Conservation (phyloP, 2,797 vertebrate genomes). For the Thalassophryne amazonica region DNA sequence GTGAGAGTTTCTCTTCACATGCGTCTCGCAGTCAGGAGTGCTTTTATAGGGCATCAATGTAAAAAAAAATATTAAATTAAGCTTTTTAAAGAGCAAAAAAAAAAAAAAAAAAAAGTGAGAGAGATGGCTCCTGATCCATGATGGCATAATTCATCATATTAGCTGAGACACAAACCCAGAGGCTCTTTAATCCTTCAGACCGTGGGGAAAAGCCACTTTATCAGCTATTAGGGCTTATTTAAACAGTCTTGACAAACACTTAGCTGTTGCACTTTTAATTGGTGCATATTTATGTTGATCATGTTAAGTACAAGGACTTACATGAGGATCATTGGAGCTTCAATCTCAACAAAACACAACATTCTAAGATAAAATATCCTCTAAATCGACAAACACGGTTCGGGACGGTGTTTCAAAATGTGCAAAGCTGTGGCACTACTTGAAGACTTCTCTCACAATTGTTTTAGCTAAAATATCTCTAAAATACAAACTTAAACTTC, state of each 20-base stretch:
- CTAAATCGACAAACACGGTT: too few species aligned
- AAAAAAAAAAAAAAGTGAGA: neutral
- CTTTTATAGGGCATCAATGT: neutral
- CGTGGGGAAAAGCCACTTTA: slow-evolving; percentile 8
- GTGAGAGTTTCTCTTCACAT: too few species aligned
- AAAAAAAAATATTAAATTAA: neutral
- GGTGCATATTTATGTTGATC: slow-evolving; percentile 1
- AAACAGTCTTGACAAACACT: slow-evolving; percentile 7
- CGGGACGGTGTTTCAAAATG: too few species aligned
- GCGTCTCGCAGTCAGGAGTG: neutral
- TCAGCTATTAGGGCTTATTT: slow-evolving; percentile 30
- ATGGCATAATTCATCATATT: slow-evolving; percentile 20
- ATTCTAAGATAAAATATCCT: too few species aligned
- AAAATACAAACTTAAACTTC: too few species aligned
- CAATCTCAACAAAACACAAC: neutral
- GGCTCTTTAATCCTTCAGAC: slow-evolving; percentile 8
- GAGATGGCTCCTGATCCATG: neutral
- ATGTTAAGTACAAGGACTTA: slow-evolving; percentile 1
- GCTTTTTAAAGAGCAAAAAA: neutral
- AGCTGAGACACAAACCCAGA: slow-evolving; percentile 20
- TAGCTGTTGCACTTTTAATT: neutral
- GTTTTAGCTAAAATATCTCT: too few species aligned
- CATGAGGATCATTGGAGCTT: too few species aligned
- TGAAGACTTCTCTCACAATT: too few species aligned
- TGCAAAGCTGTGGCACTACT: too few species aligned